Conservation (phyloP, 2,113 vertebrate genomes). For the Myrmophylax atrothorax region DNA sequence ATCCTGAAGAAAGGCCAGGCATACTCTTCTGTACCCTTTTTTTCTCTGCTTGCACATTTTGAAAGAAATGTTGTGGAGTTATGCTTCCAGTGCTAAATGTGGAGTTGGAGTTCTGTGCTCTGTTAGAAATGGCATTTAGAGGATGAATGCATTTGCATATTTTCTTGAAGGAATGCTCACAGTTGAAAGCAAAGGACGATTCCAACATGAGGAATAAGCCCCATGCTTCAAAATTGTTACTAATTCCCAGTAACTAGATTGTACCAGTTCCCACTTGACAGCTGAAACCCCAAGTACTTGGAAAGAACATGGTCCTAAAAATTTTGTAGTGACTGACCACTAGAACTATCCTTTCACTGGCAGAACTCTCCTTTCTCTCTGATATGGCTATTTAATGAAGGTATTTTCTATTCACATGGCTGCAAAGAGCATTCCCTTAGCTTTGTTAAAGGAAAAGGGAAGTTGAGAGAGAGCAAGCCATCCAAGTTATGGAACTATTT, state of each 20-base stretch:
- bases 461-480: not conserved
- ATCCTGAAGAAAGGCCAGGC: constrained; percentile 18
- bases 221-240: not conserved
- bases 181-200: constrained; percentile 8
- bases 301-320: not conserved
- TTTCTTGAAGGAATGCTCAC: constrained; percentile 42
- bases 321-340: not conserved
- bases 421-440: not conserved
- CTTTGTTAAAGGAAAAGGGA: not conserved
- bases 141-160: constrained; percentile 57
- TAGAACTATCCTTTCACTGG: not conserved
- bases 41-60: constrained; percentile 9
- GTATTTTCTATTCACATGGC: not conserved
- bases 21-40: constrained; percentile 18
- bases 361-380: not conserved
- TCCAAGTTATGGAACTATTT: not conserved
- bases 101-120: constrained; percentile 46
- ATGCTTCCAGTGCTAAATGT: constrained; percentile 52
- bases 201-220: not conserved
- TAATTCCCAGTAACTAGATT: not conserved
- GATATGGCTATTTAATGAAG: not conserved
- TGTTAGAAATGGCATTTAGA: constrained; percentile 40
- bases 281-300: not conserved
- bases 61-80: constrained; percentile 47
- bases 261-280: not conserved